Evolutionary conservation across 2,888 invertebrate genomes (phyloP), one percentile per base, ranked within the genome.

Genomic region (Cataglyphis livida): DNA sequence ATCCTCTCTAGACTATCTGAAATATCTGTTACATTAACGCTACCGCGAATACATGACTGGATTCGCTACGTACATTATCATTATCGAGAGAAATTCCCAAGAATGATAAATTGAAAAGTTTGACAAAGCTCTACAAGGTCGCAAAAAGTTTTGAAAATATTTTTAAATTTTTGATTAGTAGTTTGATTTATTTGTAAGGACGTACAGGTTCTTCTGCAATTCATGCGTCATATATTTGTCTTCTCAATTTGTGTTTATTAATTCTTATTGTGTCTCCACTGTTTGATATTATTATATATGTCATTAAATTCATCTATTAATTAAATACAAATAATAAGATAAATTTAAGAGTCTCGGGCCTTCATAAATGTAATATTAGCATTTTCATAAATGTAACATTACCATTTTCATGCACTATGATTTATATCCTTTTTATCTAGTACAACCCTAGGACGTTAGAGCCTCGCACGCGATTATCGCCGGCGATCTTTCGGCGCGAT

Each of bases 21-120:
- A 70, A 44, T 59, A 57, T 79, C 78, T 79, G 59, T 71, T 59
- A 79, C 38, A 66, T 66, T 66, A 70, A 41, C 44, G 28, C 28
- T 38, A 44, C 9, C 44, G 35, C 21, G 32, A 12, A 70, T n/a
- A 12, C 21, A 32, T 21, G 44, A 71, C 32, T 59, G 32, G 44
- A 48, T 59, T 21, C 44, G 35, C 32, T 25, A 41, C 51, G 10
- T 9, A 44, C 3, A 18, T 78, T 70, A 48, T 28, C 61, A 32
- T 44, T 65, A 28, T 66, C 28, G 38, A 3, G 15, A 48, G 15
- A 48, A 35, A 21, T 18, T 10, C 6, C 32, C 1, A 12, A 10
- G 7, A 61, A 15, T 28, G 59, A 59, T 44, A 41, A 61, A 21
- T 10, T 6, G 35, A 15, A 10, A 57, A 54, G 28, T 73, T 73